Conservation (phyloP, 2,113 vertebrate genomes). For the Larimichthys crocea region DNA sequence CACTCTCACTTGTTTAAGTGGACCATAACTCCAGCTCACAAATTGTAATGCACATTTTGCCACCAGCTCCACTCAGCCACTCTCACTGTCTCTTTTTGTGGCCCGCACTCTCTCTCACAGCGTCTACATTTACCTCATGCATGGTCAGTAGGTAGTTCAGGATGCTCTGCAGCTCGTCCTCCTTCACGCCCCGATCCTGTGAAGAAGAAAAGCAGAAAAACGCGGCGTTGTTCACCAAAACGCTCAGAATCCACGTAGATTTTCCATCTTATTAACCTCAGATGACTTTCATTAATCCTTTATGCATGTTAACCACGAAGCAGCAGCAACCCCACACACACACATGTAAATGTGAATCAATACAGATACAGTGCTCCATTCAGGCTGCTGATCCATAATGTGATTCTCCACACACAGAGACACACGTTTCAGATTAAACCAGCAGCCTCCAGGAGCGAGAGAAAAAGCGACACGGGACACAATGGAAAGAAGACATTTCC, state of each 20-base stretch:
- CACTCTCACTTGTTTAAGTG: constrained; percentile 67
- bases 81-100: constrained; percentile 17
- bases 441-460: not conserved
- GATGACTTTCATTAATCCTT: constrained; percentile 23
- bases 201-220: not conserved
- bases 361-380: constrained; percentile 38
- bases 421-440: constrained; percentile 42
- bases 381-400: constrained; percentile 62
- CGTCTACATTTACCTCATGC: constrained; percentile 91
- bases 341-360: constrained; percentile 42
- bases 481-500: constrained; percentile 43
- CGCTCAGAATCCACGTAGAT: not conserved
- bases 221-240: not conserved
- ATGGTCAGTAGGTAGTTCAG: constrained; percentile 98
- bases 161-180: constrained; percentile 99
- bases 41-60: constrained; percentile 63
- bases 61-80: constrained; percentile 42
- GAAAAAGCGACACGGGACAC: constrained; percentile 34
- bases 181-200: constrained; percentile 98
- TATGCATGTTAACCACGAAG: constrained; percentile 3
- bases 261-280: constrained; percentile 42
- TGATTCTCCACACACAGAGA: constrained; percentile 54
- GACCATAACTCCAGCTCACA: constrained; percentile 68
- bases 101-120: not conserved
- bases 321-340: constrained; percentile 2